phyloP scores from a whole-genome alignment of 2,113 vertebrate genomes.

The Lycaon pictus region DNA sequence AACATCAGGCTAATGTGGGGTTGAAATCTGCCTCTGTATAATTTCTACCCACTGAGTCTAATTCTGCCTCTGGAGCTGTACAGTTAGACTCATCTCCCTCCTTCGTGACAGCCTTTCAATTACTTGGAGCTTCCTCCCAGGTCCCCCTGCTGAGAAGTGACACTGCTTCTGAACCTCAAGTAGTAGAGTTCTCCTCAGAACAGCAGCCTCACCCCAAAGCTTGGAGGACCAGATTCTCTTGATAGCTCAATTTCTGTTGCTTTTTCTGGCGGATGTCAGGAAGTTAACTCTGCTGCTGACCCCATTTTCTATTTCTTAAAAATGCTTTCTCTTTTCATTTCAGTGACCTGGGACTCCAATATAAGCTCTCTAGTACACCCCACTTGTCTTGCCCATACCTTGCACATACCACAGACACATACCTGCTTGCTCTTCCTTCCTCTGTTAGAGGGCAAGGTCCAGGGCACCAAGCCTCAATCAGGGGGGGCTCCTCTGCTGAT shows the following conservation, averaged over 20 bases:
- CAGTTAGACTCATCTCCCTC: neutral
- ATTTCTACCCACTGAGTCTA: slow-evolving; percentile 62
- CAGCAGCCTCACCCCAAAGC: neutral
- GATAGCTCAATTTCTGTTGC: neutral
- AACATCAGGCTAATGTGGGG: neutral
- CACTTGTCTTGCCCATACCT: neutral
- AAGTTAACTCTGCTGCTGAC: neutral
- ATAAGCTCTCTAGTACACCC: neutral
- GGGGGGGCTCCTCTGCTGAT: neutral
- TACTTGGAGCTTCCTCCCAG: neutral
- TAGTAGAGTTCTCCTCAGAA: too few species aligned
- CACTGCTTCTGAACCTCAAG: neutral
- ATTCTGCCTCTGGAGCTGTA: slow-evolving; percentile 15
- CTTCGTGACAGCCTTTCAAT: slow-evolving; percentile 27
- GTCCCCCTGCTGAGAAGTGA: slow-evolving; percentile 30
- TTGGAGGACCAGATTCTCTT: neutral
- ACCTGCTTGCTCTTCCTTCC: neutral
- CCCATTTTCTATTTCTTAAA: neutral
- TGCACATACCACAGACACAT: too few species aligned
- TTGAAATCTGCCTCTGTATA: neutral
- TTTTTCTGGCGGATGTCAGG: neutral
- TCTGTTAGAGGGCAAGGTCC: neutral
- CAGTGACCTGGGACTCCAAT: neutral
- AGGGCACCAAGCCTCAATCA: neutral
- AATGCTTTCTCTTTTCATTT: neutral